phyloP scores from a whole-genome alignment of 1,140 invertebrate species.

The Calycopis cecrops region DNA sequence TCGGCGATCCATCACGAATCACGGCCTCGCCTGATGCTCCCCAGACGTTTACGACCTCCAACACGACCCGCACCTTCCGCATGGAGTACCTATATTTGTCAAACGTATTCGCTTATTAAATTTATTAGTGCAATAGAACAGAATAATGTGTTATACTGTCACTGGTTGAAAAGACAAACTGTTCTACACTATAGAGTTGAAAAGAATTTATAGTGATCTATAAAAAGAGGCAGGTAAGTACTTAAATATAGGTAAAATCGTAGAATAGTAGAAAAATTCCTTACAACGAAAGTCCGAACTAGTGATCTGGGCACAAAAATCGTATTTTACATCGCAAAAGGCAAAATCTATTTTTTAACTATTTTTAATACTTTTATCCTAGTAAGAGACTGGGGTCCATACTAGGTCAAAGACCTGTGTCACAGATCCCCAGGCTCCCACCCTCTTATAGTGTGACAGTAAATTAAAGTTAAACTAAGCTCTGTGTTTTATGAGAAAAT shows the following conservation, averaged over 20 bases:
- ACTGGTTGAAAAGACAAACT: not conserved
- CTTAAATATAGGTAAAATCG: not conserved
- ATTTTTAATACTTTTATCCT: no score
- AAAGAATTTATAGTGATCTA: not conserved
- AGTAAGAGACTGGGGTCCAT: no score
- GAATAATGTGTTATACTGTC: not conserved
- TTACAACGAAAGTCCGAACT: not conserved
- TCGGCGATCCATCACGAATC: conserved; percentile 58
- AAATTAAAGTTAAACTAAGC: no score
- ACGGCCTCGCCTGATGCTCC: conserved; percentile 21
- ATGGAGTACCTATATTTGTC: conserved; percentile 43
- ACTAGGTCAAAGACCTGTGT: no score
- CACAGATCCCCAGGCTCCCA: no score
- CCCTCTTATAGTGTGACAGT: no score
- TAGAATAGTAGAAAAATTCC: not conserved
- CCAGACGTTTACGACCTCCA: conserved; percentile 46
- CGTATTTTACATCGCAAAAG: no score
- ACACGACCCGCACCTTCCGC: conserved; percentile 58
- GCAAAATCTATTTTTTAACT: no score
- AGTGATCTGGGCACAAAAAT: no score
- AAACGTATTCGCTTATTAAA: conserved; percentile 21
- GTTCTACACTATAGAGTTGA: not conserved
- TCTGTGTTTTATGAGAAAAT: no score
- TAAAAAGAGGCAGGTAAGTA: not conserved
- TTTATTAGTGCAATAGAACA: conserved; percentile 8